Conservation (phyloP, 2,797 vertebrate genomes). For the Anguilla obscura region DNA sequence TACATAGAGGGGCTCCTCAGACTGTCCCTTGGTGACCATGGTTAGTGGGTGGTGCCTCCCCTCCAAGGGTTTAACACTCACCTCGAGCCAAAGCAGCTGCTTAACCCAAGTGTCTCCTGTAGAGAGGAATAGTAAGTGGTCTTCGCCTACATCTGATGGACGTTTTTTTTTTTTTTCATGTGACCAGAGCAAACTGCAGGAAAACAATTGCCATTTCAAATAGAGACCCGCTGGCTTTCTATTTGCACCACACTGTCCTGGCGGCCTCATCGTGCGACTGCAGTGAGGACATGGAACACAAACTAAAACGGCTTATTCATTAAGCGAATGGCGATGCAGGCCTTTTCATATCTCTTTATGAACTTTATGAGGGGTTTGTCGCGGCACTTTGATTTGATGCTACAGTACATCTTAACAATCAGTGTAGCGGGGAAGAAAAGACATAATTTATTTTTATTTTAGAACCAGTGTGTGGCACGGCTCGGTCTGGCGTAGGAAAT, state of each 20-base stretch:
- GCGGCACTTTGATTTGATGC: neutral
- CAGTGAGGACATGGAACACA: neutral
- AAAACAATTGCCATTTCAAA: constrained; percentile 1
- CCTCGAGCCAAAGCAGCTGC: constrained; percentile 59
- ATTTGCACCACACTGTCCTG: neutral
- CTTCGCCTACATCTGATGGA: constrained; percentile 51
- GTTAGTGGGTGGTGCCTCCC: constrained; percentile 58
- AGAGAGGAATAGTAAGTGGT: constrained; percentile 57
- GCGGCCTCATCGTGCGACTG: neutral
- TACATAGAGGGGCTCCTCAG: constrained; percentile 48
- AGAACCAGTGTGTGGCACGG: neutral
- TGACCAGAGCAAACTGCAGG: neutral
- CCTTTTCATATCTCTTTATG: neutral
- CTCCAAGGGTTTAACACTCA: constrained; percentile 60
- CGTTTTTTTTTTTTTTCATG: constrained; percentile 27
- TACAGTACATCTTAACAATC: neutral
- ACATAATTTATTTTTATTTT: neutral
- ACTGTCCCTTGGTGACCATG: constrained; percentile 46
- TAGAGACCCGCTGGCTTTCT: neutral
- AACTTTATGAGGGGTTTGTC: neutral
- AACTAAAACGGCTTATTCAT: constrained; percentile 7
- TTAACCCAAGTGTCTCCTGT: constrained; percentile 60
- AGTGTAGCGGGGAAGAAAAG: neutral
- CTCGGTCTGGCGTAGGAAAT: neutral
- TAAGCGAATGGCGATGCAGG: neutral